Evolutionary conservation across 2,113 vertebrate species (phyloP).

Genomic region (Labeo catla): DNA sequence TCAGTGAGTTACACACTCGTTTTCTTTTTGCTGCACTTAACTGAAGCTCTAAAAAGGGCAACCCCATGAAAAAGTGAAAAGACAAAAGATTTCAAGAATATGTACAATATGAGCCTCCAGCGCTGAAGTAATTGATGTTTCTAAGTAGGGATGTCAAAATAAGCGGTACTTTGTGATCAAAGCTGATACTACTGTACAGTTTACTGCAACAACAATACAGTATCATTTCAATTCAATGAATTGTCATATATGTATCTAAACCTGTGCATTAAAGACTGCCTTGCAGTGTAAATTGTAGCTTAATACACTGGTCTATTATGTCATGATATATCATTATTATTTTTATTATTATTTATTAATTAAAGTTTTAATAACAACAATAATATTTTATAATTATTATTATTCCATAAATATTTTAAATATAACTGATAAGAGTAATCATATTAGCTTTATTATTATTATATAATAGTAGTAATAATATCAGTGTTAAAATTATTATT

Average conservation of each 20-base stretch:
- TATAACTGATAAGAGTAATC: no score
- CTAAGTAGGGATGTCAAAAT: not conserved
- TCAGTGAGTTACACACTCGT: conserved; percentile 47
- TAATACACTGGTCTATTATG: no score
- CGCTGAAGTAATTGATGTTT: not conserved
- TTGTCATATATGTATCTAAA: not conserved
- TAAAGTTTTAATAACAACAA: no score
- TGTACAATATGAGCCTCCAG: conserved; percentile 22
- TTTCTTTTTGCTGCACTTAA: conserved; percentile 44
- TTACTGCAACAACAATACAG: not conserved
- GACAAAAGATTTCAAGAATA: not conserved
- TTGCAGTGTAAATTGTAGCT: not conserved
- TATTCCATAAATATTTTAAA: no score
- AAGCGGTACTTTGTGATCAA: not conserved
- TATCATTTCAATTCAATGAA: not conserved
- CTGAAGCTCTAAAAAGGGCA: conserved; percentile 36
- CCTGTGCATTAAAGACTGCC: not conserved
- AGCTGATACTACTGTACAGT: not conserved
- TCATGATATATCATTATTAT: no score
- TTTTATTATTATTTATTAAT: no score
- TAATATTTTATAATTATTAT: no score
- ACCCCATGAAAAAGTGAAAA: conserved; percentile 34
- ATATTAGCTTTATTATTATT: no score
- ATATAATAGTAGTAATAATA: no score
- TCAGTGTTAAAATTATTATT: no score